Percentiles rank a stretch among this genome's conserved stretches.
Evolutionary conservation across 2,113 vertebrate species (phyloP).

Genomic region (Tragelaphus imberbis): DNA sequence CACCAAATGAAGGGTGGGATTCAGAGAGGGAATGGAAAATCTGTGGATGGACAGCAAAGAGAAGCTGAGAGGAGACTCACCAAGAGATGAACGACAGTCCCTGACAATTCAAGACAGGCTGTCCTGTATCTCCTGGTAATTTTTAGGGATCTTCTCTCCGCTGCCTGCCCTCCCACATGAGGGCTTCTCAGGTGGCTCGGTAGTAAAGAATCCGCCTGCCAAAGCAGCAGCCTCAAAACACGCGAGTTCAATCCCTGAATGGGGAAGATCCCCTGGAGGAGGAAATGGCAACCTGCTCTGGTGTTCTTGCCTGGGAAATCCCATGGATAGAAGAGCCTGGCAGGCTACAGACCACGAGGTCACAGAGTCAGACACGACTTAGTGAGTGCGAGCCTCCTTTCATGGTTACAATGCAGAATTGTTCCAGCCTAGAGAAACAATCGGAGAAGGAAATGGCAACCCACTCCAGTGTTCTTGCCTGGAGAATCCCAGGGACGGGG

Average conservation of each 20-base stretch:
- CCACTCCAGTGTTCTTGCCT: no score
- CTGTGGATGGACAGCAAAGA: neutral
- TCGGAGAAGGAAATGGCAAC: no score
- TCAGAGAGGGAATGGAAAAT: neutral
- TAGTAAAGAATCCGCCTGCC: neutral
- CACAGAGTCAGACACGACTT: neutral
- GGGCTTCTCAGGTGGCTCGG: neutral
- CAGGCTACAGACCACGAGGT: rapidly evolving
- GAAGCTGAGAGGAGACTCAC: neutral
- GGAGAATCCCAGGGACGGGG: no score
- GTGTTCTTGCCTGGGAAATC: neutral
- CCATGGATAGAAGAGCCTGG: neutral
- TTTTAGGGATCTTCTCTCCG: neutral
- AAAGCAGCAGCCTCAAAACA: neutral
- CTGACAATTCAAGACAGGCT: neutral
- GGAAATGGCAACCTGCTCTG: neutral
- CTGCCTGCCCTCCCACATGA: neutral
- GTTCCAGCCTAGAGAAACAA: neutral
- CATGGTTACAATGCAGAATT: neutral
- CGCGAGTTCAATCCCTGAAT: rapidly evolving
- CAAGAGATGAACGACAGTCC: neutral
- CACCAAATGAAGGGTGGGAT: neutral
- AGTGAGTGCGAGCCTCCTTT: neutral
- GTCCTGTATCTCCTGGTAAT: neutral
- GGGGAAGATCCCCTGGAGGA: neutral